Evolutionary conservation across 2,113 vertebrate species (phyloP).

Genomic region (Poeciliopsis occidentalis): DNA sequence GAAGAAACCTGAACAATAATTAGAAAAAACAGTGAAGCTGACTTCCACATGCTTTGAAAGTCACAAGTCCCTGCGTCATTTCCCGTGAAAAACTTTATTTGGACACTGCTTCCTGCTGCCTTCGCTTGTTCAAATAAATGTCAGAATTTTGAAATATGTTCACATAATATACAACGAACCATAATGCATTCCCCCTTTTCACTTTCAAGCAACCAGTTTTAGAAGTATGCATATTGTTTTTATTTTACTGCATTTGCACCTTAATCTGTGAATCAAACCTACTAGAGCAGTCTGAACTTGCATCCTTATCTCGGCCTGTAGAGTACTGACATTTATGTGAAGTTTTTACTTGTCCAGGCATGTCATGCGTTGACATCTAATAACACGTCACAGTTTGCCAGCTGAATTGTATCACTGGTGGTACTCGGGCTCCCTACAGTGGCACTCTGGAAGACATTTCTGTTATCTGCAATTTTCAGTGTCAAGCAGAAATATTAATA

Average conservation of each 20-base stretch:
- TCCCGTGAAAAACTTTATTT: conserved; percentile 66
- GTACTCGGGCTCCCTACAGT: background rate
- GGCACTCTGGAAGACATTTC: background rate
- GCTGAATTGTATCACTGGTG: background rate
- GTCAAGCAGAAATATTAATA: background rate
- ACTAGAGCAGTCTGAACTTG: background rate
- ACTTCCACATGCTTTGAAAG: conserved; percentile 28
- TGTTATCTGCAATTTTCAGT: background rate
- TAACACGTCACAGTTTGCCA: background rate
- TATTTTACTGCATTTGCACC: background rate
- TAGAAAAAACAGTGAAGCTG: background rate
- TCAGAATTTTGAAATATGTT: background rate
- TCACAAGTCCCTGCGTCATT: conserved; percentile 58
- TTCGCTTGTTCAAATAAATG: conserved; percentile 19
- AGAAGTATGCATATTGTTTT: background rate
- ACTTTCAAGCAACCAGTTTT: background rate
- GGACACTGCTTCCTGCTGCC: conserved; percentile 34
- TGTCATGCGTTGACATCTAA: background rate
- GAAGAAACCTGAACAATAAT: conserved; percentile 27
- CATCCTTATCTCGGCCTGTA: background rate
- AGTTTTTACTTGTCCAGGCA: background rate
- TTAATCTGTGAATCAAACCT: background rate
- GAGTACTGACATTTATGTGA: background rate
- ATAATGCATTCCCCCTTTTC: background rate
- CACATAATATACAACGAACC: background rate